Conservation (phyloP, 2,888 invertebrate genomes). For the Phyto melanocephala region DNA sequence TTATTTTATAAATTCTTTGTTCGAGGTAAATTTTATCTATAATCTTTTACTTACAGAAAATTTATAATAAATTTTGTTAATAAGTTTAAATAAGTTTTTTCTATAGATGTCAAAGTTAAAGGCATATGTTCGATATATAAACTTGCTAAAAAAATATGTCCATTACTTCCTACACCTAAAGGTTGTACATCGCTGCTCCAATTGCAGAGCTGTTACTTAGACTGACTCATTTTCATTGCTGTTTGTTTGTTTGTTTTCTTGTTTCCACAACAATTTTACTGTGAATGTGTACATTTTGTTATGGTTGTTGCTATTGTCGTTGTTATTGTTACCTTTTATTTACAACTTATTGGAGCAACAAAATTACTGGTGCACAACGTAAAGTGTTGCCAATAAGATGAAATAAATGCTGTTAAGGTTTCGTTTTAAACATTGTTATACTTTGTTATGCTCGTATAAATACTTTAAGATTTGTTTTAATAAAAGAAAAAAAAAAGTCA, state of each 20-base stretch:
- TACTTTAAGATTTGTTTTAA: slow-evolving; percentile 17
- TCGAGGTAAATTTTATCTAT: too few relatives aligned
- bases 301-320: slow-evolving; percentile 33
- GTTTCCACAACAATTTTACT: slow-evolving; percentile 42
- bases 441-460: slow-evolving; percentile 1
- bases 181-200: slow-evolving; percentile 13
- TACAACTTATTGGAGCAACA: slow-evolving; percentile 67
- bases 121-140: too few relatives aligned
- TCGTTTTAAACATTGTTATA: slow-evolving; percentile 33
- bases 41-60: too few relatives aligned
- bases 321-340: slow-evolving; percentile 58
- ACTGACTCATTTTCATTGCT: slow-evolving; percentile 22
- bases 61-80: too few relatives aligned
- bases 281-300: slow-evolving; percentile 38
- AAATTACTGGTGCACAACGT: slow-evolving; percentile 68
- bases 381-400: slow-evolving; percentile 66
- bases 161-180: background rate
- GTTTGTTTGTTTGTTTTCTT: slow-evolving; percentile 37
- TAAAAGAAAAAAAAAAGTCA: background rate
- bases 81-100: too few relatives aligned
- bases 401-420: slow-evolving; percentile 49
- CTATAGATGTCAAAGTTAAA: too few relatives aligned
- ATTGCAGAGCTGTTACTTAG: slow-evolving; percentile 19
- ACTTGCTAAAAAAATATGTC: too few relatives aligned
- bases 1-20: too few relatives aligned